Conservation (phyloP, 2,113 vertebrate species). For the Phaethornis superciliosus region DNA sequence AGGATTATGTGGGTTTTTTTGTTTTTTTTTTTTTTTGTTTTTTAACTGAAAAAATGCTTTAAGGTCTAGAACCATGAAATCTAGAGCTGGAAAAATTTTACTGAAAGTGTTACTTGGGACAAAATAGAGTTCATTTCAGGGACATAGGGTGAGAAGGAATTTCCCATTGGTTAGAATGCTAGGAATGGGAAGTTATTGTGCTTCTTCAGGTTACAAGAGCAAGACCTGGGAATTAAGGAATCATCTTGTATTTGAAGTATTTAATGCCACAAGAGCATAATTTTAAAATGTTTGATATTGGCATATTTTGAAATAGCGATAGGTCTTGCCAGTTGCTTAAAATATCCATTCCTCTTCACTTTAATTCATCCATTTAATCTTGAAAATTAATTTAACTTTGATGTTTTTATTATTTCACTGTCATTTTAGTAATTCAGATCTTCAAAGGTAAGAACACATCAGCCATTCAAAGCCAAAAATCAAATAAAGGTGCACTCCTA, state of each 20-base stretch:
- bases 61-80: neutral
- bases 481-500: neutral
- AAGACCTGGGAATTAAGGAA: neutral
- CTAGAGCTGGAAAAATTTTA: neutral
- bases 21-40: neutral
- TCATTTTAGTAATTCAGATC: constrained; percentile 23
- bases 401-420: constrained; percentile 51
- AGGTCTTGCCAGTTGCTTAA: neutral
- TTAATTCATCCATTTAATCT: constrained; percentile 18
- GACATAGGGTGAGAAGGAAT: neutral
- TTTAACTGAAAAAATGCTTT: neutral
- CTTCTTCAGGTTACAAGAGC: neutral
- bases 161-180: neutral
- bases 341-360: neutral
- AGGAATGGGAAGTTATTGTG: neutral
- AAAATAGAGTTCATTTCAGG: neutral
- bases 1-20: neutral
- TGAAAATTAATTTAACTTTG: constrained; percentile 42
- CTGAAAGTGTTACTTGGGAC: neutral
- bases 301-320: neutral
- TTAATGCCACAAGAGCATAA: neutral
- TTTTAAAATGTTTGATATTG: neutral
- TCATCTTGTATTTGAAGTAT: neutral
- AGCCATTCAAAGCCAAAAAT: constrained; percentile 39
- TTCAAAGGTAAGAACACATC: constrained; percentile 56